A percentile compares a stretch with the other conserved stretches of the same genome.
Conservation (phyloP, 1,140 invertebrate genomes). For the Lasioglossum baleicum region DNA sequence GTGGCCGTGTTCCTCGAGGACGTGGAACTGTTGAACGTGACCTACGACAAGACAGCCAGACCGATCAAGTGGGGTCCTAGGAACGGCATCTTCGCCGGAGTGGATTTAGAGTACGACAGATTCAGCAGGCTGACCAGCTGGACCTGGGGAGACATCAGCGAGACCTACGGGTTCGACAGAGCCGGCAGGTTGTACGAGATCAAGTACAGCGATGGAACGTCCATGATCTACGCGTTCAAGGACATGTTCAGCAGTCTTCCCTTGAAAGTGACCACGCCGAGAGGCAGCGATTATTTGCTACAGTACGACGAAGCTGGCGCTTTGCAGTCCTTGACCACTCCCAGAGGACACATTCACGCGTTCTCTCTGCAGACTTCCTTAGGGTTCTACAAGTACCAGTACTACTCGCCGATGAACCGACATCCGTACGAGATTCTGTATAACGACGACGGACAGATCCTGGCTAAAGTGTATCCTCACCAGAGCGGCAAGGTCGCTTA, state of each 20-base stretch:
- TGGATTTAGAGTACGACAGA: constrained; percentile 95
- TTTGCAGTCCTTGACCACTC: constrained; percentile 93
- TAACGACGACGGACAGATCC: constrained; percentile 93
- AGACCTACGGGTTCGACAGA: constrained; percentile 93
- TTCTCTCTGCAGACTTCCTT: constrained; percentile 95
- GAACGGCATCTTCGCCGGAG: constrained; percentile 90
- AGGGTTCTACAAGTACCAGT: constrained; percentile 95
- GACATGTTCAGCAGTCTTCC: constrained; percentile 93
- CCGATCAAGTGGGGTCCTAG: constrained; percentile 94
- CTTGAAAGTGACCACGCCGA: constrained; percentile 93
- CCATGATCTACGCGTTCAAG: constrained; percentile 92
- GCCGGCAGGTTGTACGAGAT: constrained; percentile 92
- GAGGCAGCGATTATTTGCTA: constrained; percentile 94
- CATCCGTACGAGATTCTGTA: constrained; percentile 95
- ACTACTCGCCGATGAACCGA: constrained; percentile 93
- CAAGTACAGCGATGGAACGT: constrained; percentile 92
- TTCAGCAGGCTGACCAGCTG: constrained; percentile 94
- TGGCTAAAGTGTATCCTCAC: constrained; percentile 93
- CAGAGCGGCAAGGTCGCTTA: constrained; percentile 94
- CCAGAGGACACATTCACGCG: constrained; percentile 94
- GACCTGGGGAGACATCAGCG: constrained; percentile 94
- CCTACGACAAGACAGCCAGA: constrained; percentile 94
- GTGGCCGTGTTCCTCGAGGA: constrained; percentile 95
- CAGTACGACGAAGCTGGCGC: constrained; percentile 96
- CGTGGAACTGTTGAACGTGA: constrained; percentile 93